These are phyloP conservation scores for Eupleurogrammus muticus DNA, from an alignment of 2,797 vertebrate species.

Conservation along the genomic window DNA sequence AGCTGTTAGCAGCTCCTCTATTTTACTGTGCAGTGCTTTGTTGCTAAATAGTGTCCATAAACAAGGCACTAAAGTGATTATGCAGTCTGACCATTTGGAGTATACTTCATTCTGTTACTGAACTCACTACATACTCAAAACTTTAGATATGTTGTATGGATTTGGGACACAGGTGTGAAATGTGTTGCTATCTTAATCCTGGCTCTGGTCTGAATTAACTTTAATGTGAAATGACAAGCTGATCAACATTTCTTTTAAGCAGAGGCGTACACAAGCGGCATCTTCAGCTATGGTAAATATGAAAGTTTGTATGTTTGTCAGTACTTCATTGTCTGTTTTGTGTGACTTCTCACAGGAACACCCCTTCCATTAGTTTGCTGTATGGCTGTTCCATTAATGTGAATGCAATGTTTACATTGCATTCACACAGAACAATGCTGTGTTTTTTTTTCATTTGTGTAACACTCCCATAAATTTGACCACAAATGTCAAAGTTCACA, in stretches of 20 bases:
- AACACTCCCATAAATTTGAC: conserved; percentile 10
- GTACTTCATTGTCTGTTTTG: background rate
- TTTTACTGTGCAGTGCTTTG: too few species aligned
- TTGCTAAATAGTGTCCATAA: too few species aligned
- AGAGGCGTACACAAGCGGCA: background rate
- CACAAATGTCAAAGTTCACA: conserved; percentile 4
- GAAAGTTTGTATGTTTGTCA: background rate
- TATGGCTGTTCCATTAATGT: conserved; percentile 17
- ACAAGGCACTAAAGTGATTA: too few species aligned
- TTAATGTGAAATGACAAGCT: background rate
- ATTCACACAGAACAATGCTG: background rate
- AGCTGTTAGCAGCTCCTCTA: too few species aligned
- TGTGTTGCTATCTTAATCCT: background rate
- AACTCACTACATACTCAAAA: too few species aligned
- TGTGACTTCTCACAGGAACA: conserved; percentile 30
- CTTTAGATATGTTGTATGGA: background rate
- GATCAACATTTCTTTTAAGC: background rate
- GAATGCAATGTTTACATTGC: conserved; percentile 14
- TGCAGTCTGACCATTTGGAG: too few species aligned
- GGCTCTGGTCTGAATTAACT: background rate
- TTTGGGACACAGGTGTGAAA: background rate
- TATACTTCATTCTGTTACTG: too few species aligned
- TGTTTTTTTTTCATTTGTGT: conserved; percentile 12
- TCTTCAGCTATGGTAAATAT: background rate
- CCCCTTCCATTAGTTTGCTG: background rate